Base-by-base conservation (phyloP, 2,113 vertebrate genomes). In the Chlamydotis undulata region DNA sequence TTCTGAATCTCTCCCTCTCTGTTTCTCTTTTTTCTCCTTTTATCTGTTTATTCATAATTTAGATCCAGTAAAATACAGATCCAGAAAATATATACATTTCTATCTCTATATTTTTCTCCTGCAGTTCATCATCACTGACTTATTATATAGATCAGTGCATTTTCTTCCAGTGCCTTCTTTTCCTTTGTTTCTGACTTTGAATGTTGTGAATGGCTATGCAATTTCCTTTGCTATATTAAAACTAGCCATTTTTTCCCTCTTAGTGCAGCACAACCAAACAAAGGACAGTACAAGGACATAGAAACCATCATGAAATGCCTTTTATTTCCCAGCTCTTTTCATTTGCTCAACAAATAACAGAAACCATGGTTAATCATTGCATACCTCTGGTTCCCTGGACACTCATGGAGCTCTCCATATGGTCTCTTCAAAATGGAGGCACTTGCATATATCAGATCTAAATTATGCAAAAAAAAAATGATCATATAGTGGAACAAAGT, bases 331-430 rank as follows among this genome's bases (percentile, higher is more conserved):
- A 96, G 95, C 57, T 92, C 97, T 96, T 98, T 97, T 97, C 96
- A 96, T 97, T 94, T 97, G 96, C 89, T 74, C 92, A 96, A 97
- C 97, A 96, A 97, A 97, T 94, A 97, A 96, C 97, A 93, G 93
- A 97, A 95, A 88, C 81, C 96, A 78, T 28, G 83, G 97, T 96
- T 98, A 97, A 97, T 98, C 97, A 94, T 87, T 78, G 41, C 87
- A 55, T 73, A 94, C 86, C 95, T 83, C 89, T 90, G 71, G 96
- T 82, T 98, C 98, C 98, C 97, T 95, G 96, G 97, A 87, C 91
- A 87, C 97, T 98, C 96, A 7, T 98, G 97, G 94, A 96, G 94
- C 64, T 97, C 95, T 96, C 97, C 98, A 97, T 98, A 97, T 97
- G 97, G 93, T 95, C 97, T 97, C 94, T 71, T 97, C 94, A 96